phyloP scores from a whole-genome alignment of 2,113 vertebrate genomes.

The Artemisiospiza belli region DNA sequence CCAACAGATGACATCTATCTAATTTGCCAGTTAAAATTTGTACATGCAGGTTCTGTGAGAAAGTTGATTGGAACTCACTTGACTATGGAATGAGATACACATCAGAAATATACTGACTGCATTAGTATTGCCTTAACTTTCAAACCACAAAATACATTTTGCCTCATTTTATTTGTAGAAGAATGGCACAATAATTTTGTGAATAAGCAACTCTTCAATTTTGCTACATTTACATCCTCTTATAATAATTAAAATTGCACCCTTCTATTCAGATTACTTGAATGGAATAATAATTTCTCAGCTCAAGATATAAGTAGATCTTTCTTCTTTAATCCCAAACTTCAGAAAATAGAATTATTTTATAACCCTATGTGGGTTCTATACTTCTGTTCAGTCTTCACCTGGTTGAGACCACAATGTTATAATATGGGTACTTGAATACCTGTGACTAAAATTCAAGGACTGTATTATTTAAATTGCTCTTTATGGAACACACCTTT shows the following conservation, averaged over 20 bases:
- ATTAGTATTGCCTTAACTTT: constrained; percentile 55
- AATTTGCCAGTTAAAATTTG: constrained; percentile 73
- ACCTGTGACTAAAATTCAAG: background rate
- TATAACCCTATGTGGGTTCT: constrained; percentile 7
- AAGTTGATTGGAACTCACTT: constrained; percentile 68
- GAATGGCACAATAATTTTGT: constrained; percentile 66
- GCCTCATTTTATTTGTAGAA: constrained; percentile 65
- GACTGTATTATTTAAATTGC: background rate
- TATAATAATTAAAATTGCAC: constrained; percentile 68
- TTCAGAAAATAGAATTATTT: constrained; percentile 33
- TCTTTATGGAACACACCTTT: background rate
- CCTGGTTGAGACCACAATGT: background rate
- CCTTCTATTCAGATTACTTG: constrained; percentile 51
- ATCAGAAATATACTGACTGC: constrained; percentile 65
- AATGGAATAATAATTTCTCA: constrained; percentile 60
- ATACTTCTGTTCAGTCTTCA: background rate
- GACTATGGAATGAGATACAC: constrained; percentile 65
- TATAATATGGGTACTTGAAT: background rate
- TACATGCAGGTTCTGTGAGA: constrained; percentile 51
- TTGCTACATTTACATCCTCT: constrained; percentile 61
- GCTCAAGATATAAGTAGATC: constrained; percentile 27
- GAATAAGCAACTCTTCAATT: constrained; percentile 71
- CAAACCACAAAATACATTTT: constrained; percentile 60
- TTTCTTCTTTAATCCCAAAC: background rate
- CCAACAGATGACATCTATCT: constrained; percentile 48